Conservation (phyloP, 2,797 vertebrate genomes). For the Merluccius polli region DNA sequence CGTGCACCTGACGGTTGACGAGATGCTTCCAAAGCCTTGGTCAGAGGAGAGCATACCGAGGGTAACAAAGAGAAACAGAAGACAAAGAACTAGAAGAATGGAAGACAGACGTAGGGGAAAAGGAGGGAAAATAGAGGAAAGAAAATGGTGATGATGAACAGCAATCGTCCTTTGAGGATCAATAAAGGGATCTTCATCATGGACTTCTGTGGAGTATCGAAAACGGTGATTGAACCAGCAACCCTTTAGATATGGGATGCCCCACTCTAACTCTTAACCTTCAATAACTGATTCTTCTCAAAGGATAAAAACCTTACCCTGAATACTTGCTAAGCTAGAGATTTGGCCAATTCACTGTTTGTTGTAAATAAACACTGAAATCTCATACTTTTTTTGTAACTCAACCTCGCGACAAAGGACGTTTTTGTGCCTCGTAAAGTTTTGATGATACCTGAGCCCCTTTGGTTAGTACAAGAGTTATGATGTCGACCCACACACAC, state of each 20-base stretch:
- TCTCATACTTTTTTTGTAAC: neutral
- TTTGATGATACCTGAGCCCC: neutral
- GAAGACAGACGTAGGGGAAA: neutral
- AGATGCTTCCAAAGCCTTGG: constrained; percentile 44
- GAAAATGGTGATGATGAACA: neutral
- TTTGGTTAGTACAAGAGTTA: neutral
- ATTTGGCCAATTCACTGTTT: neutral
- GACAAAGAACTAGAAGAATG: no score
- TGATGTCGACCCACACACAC: constrained; percentile 29
- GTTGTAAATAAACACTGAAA: neutral
- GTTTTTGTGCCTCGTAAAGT: neutral
- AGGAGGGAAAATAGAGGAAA: constrained; percentile 1
- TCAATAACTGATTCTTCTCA: neutral
- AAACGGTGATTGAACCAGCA: no score
- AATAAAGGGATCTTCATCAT: no score
- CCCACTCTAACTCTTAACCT: neutral
- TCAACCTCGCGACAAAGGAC: neutral
- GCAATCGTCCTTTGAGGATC: neutral
- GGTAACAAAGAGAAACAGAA: no score
- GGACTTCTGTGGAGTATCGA: no score
- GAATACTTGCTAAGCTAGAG: neutral
- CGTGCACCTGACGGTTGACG: constrained; percentile 65
- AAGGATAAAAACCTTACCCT: neutral
- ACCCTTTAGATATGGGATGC: neutral
- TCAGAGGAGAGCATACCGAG: neutral